Conservation (phyloP, 1,140 invertebrate genomes). For the Myzus persicae region DNA sequence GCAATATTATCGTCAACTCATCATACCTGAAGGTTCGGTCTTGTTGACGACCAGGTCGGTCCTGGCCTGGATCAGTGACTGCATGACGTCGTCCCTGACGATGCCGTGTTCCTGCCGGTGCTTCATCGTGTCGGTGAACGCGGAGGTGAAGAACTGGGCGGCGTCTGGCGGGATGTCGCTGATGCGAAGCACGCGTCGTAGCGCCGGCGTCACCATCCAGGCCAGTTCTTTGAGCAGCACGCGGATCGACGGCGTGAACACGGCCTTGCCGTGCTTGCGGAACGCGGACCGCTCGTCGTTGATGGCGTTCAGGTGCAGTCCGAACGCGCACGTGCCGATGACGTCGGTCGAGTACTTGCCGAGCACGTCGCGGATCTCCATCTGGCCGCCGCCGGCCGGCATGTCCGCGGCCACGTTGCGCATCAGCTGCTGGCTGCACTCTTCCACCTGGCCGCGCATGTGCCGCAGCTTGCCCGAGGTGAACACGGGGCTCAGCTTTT, state of each 20-base stretch:
- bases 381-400: not conserved
- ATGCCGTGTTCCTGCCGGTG: conserved; percentile 61
- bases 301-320: conserved; percentile 63
- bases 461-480: conserved; percentile 69
- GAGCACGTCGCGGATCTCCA: conserved; percentile 39
- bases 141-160: conserved; percentile 62
- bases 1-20: not conserved
- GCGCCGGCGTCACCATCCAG: not conserved
- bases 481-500: conserved; percentile 69
- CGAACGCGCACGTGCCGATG: conserved; percentile 62
- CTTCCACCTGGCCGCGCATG: conserved; percentile 67
- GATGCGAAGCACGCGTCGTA: not conserved
- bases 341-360: conserved; percentile 61
- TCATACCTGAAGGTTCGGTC: not conserved
- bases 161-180: conserved; percentile 12
- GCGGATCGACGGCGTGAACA: conserved; percentile 60
- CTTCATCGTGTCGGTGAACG: conserved; percentile 60
- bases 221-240: conserved; percentile 19
- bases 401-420: conserved; percentile 20
- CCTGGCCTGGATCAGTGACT: conserved; percentile 58
- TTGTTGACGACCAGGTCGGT: not conserved
- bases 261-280: conserved; percentile 61
- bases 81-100: conserved; percentile 64
- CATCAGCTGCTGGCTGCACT: conserved; percentile 62
- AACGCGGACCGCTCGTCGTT: conserved; percentile 68